These are phyloP conservation scores for Intellagama lesueurii DNA, from an alignment of 2,797 vertebrate genomes.

Conservation along the genomic window DNA sequence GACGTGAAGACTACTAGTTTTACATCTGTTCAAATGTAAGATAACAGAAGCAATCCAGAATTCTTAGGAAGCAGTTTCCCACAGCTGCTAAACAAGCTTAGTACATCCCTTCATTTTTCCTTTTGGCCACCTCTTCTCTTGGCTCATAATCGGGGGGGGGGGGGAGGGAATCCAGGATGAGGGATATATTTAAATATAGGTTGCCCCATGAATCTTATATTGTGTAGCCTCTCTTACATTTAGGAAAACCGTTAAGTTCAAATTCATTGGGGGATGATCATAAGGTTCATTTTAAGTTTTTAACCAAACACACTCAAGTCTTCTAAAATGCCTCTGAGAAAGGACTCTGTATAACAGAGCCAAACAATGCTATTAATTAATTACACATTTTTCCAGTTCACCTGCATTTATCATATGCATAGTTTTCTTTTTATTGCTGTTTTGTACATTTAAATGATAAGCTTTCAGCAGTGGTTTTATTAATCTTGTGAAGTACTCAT, in stretches of 20 bases:
- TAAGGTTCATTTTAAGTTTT: too few species aligned
- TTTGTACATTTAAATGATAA: background rate
- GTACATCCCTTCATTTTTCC: background rate
- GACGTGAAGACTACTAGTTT: background rate
- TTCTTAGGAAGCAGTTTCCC: background rate
- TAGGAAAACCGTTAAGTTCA: too few species aligned
- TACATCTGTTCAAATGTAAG: background rate
- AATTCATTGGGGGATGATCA: too few species aligned
- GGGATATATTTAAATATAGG: too few species aligned
- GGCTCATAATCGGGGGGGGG: too few species aligned
- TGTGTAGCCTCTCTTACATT: too few species aligned
- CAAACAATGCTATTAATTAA: background rate
- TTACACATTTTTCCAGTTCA: background rate
- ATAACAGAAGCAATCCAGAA: background rate
- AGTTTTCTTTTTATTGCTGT: background rate
- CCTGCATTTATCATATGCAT: background rate
- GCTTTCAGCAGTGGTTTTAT: background rate
- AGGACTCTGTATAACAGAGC: background rate
- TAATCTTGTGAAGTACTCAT: background rate
- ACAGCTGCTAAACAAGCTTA: background rate
- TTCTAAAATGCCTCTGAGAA: background rate
- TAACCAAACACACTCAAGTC: background rate
- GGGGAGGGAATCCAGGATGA: too few species aligned
- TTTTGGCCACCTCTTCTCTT: background rate
- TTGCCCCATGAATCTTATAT: too few species aligned